Evolutionary conservation across 2,888 invertebrate species (phyloP).

Genomic region (Perizoma affinitatum): DNA sequence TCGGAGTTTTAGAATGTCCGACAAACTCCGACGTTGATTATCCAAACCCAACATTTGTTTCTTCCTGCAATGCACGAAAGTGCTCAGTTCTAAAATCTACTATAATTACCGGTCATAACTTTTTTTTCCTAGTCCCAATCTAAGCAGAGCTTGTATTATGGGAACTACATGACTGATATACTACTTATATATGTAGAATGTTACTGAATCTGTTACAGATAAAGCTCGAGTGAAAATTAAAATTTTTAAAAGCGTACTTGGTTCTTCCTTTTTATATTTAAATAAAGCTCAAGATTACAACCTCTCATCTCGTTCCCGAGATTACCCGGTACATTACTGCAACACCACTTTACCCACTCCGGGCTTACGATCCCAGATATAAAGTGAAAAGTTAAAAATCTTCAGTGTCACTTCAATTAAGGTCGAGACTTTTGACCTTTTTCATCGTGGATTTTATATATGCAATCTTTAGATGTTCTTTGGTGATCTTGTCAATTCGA

Average conservation of each 20-base stretch:
- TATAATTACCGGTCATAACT: no score
- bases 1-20: no score
- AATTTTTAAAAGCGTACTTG: not conserved
- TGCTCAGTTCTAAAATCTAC: no score
- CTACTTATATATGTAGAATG: no score
- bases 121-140: no score
- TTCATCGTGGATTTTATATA: conserved; percentile 4
- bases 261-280: conserved; percentile 1
- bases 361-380: conserved; percentile 8
- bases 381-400: conserved; percentile 25
- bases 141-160: no score
- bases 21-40: no score
- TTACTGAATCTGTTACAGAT: no score
- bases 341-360: conserved; percentile 16
- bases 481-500: conserved; percentile 4
- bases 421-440: conserved; percentile 14
- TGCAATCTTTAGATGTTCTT: conserved; percentile 6
- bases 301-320: conserved; percentile 16
- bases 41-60: no score
- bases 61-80: no score
- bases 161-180: no score
- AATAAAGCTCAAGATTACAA: conserved; percentile 12
- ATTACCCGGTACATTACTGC: conserved; percentile 22
- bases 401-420: conserved; percentile 21
- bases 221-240: not conserved